Evolutionary conservation across 2,113 vertebrate species (phyloP).

Genomic region (Cettia cetti): DNA sequence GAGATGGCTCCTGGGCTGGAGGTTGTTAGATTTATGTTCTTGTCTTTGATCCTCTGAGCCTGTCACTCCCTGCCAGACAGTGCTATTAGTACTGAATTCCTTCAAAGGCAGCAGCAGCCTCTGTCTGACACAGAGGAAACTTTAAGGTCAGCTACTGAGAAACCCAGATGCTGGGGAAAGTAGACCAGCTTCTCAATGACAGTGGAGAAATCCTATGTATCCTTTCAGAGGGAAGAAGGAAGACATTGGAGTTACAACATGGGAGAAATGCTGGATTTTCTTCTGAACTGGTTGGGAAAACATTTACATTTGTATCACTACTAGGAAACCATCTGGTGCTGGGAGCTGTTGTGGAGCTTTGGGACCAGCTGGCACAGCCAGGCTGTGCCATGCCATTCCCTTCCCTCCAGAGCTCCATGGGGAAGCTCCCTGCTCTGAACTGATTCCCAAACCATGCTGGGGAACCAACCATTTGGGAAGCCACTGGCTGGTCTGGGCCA

Average conservation of each 20-base stretch:
- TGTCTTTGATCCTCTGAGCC: slow-evolving; percentile 2
- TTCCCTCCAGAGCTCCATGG: neutral
- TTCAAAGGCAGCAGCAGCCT: neutral
- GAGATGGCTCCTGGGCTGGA: neutral
- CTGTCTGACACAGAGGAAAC: neutral
- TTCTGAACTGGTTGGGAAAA: neutral
- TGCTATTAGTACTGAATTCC: neutral
- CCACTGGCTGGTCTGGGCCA: neutral
- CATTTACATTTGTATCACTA: neutral
- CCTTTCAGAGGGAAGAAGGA: neutral
- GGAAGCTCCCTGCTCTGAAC: neutral
- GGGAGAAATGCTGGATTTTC: neutral
- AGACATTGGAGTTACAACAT: neutral
- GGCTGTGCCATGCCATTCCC: neutral
- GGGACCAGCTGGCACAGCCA: neutral
- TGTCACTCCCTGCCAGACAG: neutral
- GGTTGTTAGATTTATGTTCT: slow-evolving; percentile 10
- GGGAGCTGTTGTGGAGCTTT: neutral
- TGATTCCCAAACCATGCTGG: neutral
- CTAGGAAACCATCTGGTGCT: neutral
- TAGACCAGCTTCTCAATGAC: neutral
- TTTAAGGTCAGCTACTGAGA: neutral
- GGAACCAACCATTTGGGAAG: neutral
- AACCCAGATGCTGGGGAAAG: neutral
- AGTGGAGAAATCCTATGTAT: neutral